Conservation (phyloP, 92 coral and sea anemone genomes). For the Porites lobata region DNA sequence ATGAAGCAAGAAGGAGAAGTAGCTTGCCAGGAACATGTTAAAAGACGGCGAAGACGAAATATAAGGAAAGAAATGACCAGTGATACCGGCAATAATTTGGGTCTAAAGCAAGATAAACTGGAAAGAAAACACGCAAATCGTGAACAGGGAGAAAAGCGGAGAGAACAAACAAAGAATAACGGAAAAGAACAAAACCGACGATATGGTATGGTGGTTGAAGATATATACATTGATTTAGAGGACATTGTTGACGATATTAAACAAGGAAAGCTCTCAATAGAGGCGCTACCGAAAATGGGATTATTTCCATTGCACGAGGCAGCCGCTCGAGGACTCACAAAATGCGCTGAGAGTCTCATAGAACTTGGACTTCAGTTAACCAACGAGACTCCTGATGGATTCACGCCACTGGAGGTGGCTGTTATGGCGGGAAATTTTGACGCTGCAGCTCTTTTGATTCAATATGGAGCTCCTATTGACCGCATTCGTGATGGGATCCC, state of each 20-base stretch:
- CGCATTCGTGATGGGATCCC: slow-evolving; percentile 85
- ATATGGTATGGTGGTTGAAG: slow-evolving; percentile 54
- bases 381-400: slow-evolving; percentile 80
- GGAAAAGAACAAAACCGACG: slow-evolving; percentile 28
- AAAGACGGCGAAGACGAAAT: slow-evolving; percentile 32
- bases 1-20: slow-evolving; percentile 18
- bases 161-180: slow-evolving; percentile 15
- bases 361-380: slow-evolving; percentile 77
- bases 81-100: not conserved
- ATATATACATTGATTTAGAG: slow-evolving; percentile 35
- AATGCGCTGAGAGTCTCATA: slow-evolving; percentile 69
- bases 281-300: slow-evolving; percentile 64
- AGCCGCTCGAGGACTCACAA: slow-evolving; percentile 73
- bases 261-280: slow-evolving; percentile 57
- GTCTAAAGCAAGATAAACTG: slow-evolving; percentile 20
- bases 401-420: slow-evolving; percentile 86
- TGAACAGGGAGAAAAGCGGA: slow-evolving; percentile 20
- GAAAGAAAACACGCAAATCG: slow-evolving; percentile 24
- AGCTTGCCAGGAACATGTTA: slow-evolving; percentile 18
- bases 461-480: slow-evolving; percentile 89
- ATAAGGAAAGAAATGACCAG: slow-evolving; percentile 4
- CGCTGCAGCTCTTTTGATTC: slow-evolving; percentile 78
- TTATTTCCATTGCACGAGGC: slow-evolving; percentile 84
- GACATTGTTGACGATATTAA: slow-evolving; percentile 54
- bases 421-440: slow-evolving; percentile 88